Percentiles rank a stretch among this genome's conserved stretches.
phyloP scores from a whole-genome alignment of 2,113 vertebrate genomes.

The Arizona elegans region DNA sequence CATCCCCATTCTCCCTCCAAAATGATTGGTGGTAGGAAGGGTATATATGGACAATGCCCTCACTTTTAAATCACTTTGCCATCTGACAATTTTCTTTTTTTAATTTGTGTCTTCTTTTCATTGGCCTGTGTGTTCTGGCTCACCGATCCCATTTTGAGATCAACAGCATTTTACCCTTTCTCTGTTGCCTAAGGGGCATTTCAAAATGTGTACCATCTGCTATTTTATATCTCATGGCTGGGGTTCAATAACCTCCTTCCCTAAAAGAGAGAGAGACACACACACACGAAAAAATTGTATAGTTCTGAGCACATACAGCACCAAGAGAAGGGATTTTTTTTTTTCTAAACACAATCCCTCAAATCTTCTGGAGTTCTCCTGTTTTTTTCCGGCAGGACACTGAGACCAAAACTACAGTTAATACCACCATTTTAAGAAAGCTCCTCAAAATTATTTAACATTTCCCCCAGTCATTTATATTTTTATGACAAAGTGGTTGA shows the following conservation, averaged over 20 bases:
- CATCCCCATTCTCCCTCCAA: constrained; percentile 57
- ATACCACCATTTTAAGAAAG: not conserved
- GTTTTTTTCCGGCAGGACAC: not conserved
- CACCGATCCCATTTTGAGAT: not conserved
- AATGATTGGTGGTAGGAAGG: constrained; percentile 65
- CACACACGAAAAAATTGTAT: not conserved
- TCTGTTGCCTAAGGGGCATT: not conserved
- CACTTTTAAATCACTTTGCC: constrained; percentile 68
- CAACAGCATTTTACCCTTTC: not conserved
- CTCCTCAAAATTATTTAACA: not conserved
- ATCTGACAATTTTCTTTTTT: constrained; percentile 40
- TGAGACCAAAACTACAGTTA: not conserved
- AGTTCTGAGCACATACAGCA: not conserved
- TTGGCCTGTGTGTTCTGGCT: not conserved
- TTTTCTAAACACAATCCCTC: not conserved
- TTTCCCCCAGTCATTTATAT: not conserved
- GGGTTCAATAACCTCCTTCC: not conserved
- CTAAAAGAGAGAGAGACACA: not conserved
- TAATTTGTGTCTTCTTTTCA: not conserved
- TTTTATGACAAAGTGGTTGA: not conserved
- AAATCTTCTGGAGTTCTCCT: not conserved
- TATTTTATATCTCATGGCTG: not conserved
- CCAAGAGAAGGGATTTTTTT: not conserved
- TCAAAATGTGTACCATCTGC: constrained; percentile 31
- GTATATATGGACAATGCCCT: constrained; percentile 56